Conservation (phyloP, 2,888 invertebrate genomes). For the Flexamia atlantica region DNA sequence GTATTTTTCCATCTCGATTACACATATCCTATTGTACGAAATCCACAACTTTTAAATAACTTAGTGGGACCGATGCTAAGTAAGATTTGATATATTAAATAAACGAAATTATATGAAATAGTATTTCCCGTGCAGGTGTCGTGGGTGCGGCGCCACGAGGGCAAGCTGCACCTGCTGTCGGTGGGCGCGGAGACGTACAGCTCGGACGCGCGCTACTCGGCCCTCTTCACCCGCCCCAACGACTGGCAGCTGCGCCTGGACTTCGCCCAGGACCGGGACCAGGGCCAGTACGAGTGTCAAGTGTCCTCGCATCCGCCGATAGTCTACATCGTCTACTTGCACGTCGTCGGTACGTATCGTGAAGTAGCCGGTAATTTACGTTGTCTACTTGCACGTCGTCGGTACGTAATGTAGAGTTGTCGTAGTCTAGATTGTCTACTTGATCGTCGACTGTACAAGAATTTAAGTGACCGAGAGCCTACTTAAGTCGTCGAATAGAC, state of each 20-base stretch:
- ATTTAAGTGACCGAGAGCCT: too few species aligned
- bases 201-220: slow-evolving; percentile 77
- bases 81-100: too few species aligned
- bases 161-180: slow-evolving; percentile 83
- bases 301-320: slow-evolving; percentile 87
- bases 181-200: slow-evolving; percentile 79
- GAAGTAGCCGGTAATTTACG: slow-evolving; percentile 82
- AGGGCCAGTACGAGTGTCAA: slow-evolving; percentile 88
- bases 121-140: slow-evolving; percentile 79
- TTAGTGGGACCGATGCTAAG: too few species aligned
- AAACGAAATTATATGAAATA: too few species aligned
- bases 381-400: slow-evolving; percentile 84
- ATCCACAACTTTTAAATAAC: too few species aligned
- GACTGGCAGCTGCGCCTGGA: slow-evolving; percentile 87
- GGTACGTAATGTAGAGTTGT: too few species aligned
- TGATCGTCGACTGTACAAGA: too few species aligned
- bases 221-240: slow-evolving; percentile 82
- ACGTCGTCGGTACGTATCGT: slow-evolving; percentile 80
- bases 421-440: too few species aligned
- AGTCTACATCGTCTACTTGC: slow-evolving; percentile 82
- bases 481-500: too few species aligned
- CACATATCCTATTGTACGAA: too few species aligned
- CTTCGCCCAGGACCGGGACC: slow-evolving; percentile 85
- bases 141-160: slow-evolving; percentile 84
- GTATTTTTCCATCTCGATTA: too few species aligned